Base-by-base conservation (phyloP, 2,888 invertebrate species). In the Parnassius smintheus region DNA sequence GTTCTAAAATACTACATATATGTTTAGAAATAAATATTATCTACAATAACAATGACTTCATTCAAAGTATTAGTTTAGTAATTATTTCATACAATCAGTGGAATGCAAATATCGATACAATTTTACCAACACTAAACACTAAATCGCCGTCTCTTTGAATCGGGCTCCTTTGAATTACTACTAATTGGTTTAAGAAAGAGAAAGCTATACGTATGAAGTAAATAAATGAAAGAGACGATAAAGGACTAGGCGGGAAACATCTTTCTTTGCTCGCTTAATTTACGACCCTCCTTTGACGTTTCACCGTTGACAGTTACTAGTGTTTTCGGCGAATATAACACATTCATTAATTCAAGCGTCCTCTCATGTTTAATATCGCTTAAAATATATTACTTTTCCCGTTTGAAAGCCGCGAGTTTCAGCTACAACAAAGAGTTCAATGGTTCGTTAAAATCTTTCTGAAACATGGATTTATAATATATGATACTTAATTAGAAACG, bases 271-370 rank as follows among this genome's bases (percentile, higher is more conserved):
- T 68, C 69, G 61, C 69, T 55, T 74, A 72, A 74, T 74, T 74
- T 74, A 74, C 70, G 74, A 68, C 54, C 62, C 65, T 59, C 68
- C 72, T 73, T 73, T 73, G 73, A 72, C 69, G 72, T 77, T 78
- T 68, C 69, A 56, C 71, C 77, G 78, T 72, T 80, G 79, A 81
- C 81, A 81, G 78, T 80, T 83, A 82, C 75, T 80, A 72, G 79
- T 80, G 81, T 81, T 80, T 82, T 82, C 81, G 75, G 74, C 75
- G 86, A 87, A 87, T 80, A 79, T 81, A 81, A 81, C 78, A 75
- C 84, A 78, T 83, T 83, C 85, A 86, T 86, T 86, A 86, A 87
- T 86, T 74, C 77, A 74, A 75, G 74, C 76, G 74, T 78, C 79
- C 78, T 75, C 74, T 72, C 70, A 76, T 74, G 75, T 80, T 77